These are phyloP conservation scores for Pseudotriccus pelzelni DNA, from an alignment of 2,797 vertebrate genomes.

Conservation along the genomic window DNA sequence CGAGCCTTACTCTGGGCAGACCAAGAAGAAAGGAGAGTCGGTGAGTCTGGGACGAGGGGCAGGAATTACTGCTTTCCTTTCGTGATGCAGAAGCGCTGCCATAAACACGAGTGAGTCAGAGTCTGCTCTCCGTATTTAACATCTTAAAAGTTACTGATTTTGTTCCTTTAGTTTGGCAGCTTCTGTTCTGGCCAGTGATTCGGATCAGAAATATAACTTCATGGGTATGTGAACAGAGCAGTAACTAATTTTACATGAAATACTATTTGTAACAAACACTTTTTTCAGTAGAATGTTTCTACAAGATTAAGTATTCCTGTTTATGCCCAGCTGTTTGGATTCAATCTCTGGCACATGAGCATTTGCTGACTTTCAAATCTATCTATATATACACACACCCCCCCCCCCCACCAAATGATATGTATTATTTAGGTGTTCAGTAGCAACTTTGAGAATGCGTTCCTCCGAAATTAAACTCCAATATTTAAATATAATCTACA, in stretches of 20 bases:
- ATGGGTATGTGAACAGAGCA: background rate
- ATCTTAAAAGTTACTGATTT: background rate
- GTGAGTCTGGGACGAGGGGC: constrained; percentile 74
- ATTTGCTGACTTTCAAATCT: background rate
- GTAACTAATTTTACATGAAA: background rate
- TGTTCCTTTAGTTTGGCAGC: background rate
- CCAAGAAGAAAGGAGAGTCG: constrained; percentile 92
- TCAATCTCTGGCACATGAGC: background rate
- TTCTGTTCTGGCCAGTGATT: background rate
- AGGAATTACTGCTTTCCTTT: background rate
- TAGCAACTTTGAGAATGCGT: background rate
- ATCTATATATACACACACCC: background rate
- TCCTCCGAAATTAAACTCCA: background rate
- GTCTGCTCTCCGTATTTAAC: background rate
- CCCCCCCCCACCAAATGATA: background rate
- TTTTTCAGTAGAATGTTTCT: background rate
- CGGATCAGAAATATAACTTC: background rate
- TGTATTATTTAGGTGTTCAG: background rate
- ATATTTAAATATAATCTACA: background rate
- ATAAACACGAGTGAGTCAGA: background rate
- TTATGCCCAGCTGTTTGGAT: background rate
- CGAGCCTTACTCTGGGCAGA: constrained; percentile 88
- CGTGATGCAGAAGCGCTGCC: background rate
- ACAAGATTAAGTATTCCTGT: background rate
- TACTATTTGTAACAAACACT: background rate